A percentile compares a stretch with the other conserved stretches of the same genome.
Evolutionary conservation across 2,888 invertebrate species (phyloP).

Genomic region (Chrysotoxum bicinctum): DNA sequence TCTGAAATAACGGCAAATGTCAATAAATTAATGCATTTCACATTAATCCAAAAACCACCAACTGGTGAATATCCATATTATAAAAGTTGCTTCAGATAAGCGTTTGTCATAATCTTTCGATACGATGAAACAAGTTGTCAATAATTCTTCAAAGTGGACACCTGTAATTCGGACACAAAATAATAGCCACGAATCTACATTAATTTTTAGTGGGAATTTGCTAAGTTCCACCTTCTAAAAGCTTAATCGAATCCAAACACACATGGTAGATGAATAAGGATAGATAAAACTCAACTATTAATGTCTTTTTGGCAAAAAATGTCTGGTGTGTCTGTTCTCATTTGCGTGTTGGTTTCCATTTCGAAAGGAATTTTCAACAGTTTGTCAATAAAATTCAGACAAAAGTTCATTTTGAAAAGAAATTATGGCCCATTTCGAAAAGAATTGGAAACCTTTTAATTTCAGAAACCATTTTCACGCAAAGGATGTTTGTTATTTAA

Average conservation of each 20-base stretch:
- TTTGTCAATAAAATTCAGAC: not conserved
- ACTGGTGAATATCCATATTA: too few relatives aligned
- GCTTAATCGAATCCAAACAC: not conserved
- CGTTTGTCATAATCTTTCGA: too few relatives aligned
- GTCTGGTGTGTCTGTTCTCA: not conserved
- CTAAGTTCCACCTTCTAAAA: not conserved
- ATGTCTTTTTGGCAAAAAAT: not conserved
- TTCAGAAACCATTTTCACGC: not conserved
- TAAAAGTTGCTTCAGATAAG: too few relatives aligned
- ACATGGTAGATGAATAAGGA: not conserved
- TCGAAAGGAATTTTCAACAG: not conserved
- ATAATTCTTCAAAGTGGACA: not conserved
- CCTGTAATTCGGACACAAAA: not conserved
- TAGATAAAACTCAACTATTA: not conserved
- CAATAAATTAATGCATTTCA: too few relatives aligned
- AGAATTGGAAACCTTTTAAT: not conserved
- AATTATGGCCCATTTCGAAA: not conserved
- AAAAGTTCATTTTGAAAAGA: not conserved
- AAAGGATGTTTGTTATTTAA: not conserved
- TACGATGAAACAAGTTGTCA: too few relatives aligned
- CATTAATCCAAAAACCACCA: too few relatives aligned
- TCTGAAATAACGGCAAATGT: too few relatives aligned
- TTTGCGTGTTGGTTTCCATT: not conserved
- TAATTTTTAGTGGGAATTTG: not conserved
- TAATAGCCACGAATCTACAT: not conserved